Evolutionary conservation across 2,113 vertebrate genomes (phyloP).

Genomic region (Athene cunicularia): DNA sequence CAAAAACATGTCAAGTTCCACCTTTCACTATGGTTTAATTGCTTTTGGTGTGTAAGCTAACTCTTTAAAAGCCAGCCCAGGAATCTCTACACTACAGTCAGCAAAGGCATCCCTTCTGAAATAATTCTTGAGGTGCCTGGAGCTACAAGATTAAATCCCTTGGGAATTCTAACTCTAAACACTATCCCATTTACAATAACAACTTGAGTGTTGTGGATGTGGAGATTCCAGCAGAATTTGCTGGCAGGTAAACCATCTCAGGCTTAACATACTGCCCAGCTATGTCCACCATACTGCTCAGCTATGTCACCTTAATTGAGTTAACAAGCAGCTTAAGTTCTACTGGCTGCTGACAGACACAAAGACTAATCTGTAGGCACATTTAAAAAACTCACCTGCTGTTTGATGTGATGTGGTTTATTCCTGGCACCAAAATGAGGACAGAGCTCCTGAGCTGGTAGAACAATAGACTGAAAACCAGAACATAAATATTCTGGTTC

Average conservation of each 20-base stretch:
- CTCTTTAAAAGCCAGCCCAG: not conserved
- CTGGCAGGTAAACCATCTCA: not conserved
- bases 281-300: fast-evolving
- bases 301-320: not conserved
- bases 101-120: not conserved
- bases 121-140: not conserved
- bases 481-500: not conserved
- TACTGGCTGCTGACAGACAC: slow-evolving; percentile 1
- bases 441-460: not conserved
- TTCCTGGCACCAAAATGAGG: not conserved
- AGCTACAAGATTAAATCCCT: not conserved
- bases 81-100: not conserved
- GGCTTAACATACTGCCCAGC: not conserved
- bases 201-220: not conserved
- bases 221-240: not conserved
- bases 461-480: not conserved
- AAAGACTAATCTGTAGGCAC: not conserved
- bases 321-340: not conserved
- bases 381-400: not conserved
- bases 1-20: not conserved
- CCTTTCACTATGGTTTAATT: not conserved
- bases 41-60: not conserved
- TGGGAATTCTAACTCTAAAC: not conserved
- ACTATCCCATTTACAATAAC: not conserved
- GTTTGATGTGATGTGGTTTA: not conserved